Conservation (phyloP, 2,888 invertebrate species). For the Nomada ferruginata region DNA sequence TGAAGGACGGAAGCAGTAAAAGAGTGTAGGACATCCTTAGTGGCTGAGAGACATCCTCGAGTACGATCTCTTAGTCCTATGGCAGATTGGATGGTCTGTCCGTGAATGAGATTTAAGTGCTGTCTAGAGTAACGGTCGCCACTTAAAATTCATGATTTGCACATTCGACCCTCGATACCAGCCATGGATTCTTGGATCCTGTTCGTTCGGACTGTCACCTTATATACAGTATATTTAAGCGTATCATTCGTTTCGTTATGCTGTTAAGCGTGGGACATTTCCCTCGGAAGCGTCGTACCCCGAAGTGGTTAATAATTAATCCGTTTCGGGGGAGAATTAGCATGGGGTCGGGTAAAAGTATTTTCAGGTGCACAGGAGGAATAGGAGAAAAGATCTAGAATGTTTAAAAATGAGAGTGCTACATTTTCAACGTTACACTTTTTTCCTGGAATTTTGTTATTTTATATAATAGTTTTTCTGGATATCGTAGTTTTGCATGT, state of each 20-base stretch:
- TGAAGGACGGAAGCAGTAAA: conserved; percentile 48
- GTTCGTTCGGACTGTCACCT: conserved; percentile 63
- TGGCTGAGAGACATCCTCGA: conserved; percentile 26
- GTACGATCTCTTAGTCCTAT: conserved; percentile 22
- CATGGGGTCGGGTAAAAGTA: not conserved
- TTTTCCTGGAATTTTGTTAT: too few relatives aligned
- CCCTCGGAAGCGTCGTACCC: not conserved
- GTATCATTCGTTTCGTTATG: conserved; percentile 24
- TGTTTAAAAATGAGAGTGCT: not conserved
- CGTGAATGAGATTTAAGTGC: conserved; percentile 58
- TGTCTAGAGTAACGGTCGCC: conserved; percentile 57
- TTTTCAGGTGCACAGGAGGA: too few relatives aligned
- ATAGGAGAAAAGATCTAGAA: not conserved
- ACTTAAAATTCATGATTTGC: conserved; percentile 76
- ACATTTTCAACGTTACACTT: too few relatives aligned
- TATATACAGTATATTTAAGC: conserved; percentile 38
- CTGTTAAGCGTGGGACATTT: conserved; percentile 28
- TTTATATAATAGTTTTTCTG: too few relatives aligned
- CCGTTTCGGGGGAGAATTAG: not conserved
- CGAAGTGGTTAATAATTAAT: conserved; percentile 26
- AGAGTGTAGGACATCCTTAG: conserved; percentile 23
- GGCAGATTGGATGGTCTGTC: conserved; percentile 16
- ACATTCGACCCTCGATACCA: conserved; percentile 53
- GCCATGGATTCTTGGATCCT: conserved; percentile 37
- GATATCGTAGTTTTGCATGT: too few relatives aligned